These are phyloP conservation scores for Vesta saturnalis DNA, from an alignment of 2,888 invertebrate species.

Conservation along the genomic window DNA sequence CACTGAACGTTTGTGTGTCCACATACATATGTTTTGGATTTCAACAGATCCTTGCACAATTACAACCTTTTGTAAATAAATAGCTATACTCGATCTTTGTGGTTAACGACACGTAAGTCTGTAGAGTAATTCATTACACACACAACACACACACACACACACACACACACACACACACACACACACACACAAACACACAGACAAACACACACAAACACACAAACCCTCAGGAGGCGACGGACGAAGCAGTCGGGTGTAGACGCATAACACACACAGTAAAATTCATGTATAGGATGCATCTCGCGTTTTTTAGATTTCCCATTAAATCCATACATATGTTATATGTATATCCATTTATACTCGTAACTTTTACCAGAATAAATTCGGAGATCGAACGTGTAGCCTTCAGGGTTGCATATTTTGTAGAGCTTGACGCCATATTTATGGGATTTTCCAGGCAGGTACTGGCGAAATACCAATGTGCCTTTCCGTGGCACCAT, in stretches of 20 bases:
- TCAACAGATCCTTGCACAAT: slow-evolving; percentile 13
- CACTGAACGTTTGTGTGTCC: slow-evolving; percentile 2
- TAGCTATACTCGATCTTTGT: no score
- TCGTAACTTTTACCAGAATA: slow-evolving; percentile 33
- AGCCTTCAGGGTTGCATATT: slow-evolving; percentile 50
- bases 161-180: no score
- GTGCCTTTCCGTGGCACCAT: slow-evolving; percentile 53
- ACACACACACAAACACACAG: no score
- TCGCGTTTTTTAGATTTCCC: slow-evolving; percentile 18
- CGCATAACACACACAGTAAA: no score
- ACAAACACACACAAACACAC: no score
- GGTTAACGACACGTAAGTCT: no score
- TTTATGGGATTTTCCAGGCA: slow-evolving; percentile 39
- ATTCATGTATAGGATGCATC: slow-evolving; percentile 46
- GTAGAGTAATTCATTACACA: no score
- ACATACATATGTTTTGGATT: neutral
- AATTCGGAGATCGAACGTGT: slow-evolving; percentile 42
- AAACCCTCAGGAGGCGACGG: no score
- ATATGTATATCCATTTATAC: neutral
- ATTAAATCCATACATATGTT: slow-evolving; percentile 8
- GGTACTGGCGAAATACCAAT: slow-evolving; percentile 51
- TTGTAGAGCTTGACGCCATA: slow-evolving; percentile 55
- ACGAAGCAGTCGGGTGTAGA: slow-evolving; percentile 43
- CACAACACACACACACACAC: no score
- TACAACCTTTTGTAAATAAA: no score